A percentile compares a stretch with the other conserved stretches of the same genome.
Conservation (phyloP, 2,113 vertebrate species). For the Myotis brandtii region DNA sequence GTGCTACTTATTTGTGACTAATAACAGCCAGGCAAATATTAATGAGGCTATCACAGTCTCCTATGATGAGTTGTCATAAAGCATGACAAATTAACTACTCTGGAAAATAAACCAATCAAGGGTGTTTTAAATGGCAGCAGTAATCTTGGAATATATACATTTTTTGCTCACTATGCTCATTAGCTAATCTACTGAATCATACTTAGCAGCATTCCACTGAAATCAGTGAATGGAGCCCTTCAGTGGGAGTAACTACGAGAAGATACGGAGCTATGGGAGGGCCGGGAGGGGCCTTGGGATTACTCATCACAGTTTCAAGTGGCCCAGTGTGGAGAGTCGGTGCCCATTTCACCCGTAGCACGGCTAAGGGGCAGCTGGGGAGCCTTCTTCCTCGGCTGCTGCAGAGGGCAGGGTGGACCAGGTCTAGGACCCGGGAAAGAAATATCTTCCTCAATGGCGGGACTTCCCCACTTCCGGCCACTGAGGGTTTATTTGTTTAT, state of each 20-base stretch:
- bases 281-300: neutral
- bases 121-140: neutral
- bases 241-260: neutral
- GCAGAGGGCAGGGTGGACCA: neutral
- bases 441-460: neutral
- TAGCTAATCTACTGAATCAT: neutral
- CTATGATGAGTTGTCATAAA: neutral
- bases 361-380: no score
- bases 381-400: neutral
- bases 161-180: neutral
- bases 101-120: slow-evolving; percentile 19
- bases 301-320: neutral
- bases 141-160: neutral
- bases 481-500: neutral
- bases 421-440: neutral
- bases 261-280: neutral
- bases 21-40: neutral
- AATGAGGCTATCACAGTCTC: neutral
- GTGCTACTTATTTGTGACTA: slow-evolving; percentile 7
- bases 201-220: neutral
- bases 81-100: slow-evolving; percentile 6
- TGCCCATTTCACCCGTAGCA: neutral
- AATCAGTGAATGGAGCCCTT: neutral
- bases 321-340: neutral
- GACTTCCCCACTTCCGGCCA: neutral